Evolutionary conservation across 2,113 vertebrate genomes (phyloP).

Genomic region (Cairina moschata): DNA sequence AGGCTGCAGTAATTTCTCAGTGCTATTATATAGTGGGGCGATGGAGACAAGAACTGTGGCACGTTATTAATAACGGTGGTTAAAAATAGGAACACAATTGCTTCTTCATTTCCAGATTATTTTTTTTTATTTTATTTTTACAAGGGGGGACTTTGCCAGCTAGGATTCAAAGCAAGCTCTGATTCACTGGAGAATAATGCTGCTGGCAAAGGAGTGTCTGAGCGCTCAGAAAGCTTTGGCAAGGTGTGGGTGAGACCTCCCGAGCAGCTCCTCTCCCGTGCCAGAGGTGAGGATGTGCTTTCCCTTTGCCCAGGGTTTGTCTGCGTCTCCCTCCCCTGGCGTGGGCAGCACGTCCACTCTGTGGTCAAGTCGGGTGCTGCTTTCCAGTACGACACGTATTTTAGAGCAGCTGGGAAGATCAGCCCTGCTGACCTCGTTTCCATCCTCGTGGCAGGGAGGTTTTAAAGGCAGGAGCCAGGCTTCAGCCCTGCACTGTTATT

Average conservation of each 20-base stretch:
- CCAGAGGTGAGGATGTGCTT: neutral
- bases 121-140: neutral
- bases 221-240: neutral
- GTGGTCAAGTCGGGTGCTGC: neutral
- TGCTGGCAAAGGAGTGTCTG: neutral
- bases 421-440: neutral
- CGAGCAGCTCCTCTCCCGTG: fast-evolving
- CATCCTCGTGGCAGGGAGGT: neutral
- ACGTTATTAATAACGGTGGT: neutral
- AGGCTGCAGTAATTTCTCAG: neutral
- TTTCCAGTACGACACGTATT: neutral
- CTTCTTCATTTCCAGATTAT: neutral
- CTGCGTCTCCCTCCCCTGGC: neutral
- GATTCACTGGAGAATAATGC: neutral
- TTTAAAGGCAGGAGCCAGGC: fast-evolving
- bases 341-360: neutral
- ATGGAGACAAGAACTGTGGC: neutral
- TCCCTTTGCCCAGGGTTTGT: neutral
- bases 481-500: fast-evolving
- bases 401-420: neutral
- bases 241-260: neutral
- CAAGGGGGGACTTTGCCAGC: neutral
- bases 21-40: neutral
- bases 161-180: neutral
- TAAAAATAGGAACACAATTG: neutral